A percentile compares a stretch with the other conserved stretches of the same genome.
These are phyloP conservation scores for Cynocephalus volans DNA, from an alignment of 2,113 vertebrate species.

Conservation along the genomic window DNA sequence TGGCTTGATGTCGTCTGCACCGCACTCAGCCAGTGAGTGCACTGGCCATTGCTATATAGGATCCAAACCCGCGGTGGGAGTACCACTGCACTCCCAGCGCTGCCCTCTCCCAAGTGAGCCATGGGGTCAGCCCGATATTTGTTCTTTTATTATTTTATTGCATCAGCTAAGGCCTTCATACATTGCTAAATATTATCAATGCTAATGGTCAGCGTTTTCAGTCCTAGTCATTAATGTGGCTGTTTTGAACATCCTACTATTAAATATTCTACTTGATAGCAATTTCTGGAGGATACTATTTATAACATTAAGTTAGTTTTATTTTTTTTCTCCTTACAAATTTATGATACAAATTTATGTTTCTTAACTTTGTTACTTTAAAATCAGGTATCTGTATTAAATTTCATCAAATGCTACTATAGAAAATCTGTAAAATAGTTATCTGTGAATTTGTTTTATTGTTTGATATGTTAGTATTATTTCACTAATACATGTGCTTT, in stretches of 20 bases:
- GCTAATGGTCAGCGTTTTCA: background rate
- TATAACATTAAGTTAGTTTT: background rate
- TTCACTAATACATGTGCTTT: background rate
- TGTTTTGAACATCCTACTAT: background rate
- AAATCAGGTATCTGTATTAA: background rate
- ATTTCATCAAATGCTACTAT: background rate
- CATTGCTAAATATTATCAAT: background rate
- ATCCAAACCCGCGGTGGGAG: too few relatives aligned
- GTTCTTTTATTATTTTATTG: background rate
- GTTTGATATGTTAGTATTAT: background rate
- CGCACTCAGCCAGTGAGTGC: too few relatives aligned
- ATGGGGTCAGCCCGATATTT: too few relatives aligned
- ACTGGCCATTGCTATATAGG: too few relatives aligned
- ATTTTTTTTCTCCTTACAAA: too few relatives aligned
- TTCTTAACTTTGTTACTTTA: background rate
- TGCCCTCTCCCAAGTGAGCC: too few relatives aligned
- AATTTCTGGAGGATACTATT: background rate
- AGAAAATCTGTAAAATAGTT: background rate
- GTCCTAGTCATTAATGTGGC: background rate
- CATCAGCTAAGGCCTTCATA: too few relatives aligned
- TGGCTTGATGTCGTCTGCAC: too few relatives aligned
- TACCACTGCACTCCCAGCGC: too few relatives aligned
- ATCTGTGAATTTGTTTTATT: background rate
- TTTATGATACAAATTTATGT: background rate
- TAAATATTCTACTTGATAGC: background rate